phyloP scores from a whole-genome alignment of 2,888 invertebrate genomes.

The Seira musarum region DNA sequence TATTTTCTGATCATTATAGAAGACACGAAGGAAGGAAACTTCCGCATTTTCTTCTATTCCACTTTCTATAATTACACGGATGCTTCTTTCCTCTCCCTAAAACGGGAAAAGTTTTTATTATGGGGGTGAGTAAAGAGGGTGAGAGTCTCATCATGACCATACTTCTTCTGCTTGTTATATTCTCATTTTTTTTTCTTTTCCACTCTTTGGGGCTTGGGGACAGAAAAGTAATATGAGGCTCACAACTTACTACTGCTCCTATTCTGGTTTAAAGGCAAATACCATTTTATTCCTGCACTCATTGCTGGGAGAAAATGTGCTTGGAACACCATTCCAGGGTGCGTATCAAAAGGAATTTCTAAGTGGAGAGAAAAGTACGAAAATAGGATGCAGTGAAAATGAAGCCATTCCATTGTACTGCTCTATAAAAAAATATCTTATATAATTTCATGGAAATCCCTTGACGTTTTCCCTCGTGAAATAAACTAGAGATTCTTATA shows the following conservation, averaged over 20 bases:
- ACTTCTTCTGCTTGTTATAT: conserved; percentile 37
- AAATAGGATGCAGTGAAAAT: conserved; percentile 30
- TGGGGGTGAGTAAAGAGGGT: conserved; percentile 39
- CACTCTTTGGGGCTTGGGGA: conserved; percentile 32
- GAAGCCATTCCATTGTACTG: no score
- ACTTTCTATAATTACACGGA: conserved; percentile 31
- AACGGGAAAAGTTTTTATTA: conserved; percentile 39
- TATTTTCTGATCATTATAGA: conserved; percentile 40
- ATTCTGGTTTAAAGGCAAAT: no score
- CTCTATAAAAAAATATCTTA: neutral
- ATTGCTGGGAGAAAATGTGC: no score
- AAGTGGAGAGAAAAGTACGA: conserved; percentile 6
- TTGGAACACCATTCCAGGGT: no score
- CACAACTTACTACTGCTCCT: neutral
- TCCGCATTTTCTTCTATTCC: conserved; percentile 33
- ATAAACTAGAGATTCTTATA: no score
- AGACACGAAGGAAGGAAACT: conserved; percentile 37
- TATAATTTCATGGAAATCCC: conserved; percentile 29
- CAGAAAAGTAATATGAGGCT: neutral
- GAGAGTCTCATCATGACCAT: neutral
- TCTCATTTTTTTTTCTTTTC: conserved; percentile 32
- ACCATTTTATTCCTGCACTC: no score
- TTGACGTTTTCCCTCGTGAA: conserved; percentile 23
- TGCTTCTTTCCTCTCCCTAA: neutral
- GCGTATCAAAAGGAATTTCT: no score